Evolutionary conservation across 1,140 invertebrate genomes (phyloP).

Genomic region (Hylyphantes graminicola): DNA sequence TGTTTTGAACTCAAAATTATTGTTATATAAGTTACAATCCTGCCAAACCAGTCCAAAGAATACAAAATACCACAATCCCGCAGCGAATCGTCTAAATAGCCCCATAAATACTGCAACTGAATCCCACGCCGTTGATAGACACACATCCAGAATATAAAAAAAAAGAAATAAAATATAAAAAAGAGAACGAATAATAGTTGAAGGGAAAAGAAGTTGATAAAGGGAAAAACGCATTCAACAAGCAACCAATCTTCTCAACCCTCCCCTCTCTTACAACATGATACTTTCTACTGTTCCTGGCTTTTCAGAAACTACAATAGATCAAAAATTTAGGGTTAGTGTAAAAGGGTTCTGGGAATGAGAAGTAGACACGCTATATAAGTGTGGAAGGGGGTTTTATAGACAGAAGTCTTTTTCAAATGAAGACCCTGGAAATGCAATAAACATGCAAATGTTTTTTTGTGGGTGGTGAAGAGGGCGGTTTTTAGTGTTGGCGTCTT

Average conservation of each 20-base stretch:
- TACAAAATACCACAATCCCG: not conserved
- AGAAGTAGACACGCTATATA: not conserved
- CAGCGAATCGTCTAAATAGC: conserved; percentile 45
- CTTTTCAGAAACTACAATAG: conserved; percentile 49
- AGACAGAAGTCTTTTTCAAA: conserved; percentile 55
- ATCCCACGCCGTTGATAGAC: conserved; percentile 22
- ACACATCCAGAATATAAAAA: not conserved
- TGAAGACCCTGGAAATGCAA: conserved; percentile 49
- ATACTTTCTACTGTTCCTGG: conserved; percentile 15
- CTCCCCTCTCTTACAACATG: conserved; percentile 18
- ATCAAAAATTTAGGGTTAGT: conserved; percentile 43
- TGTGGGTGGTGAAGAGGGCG: not conserved
- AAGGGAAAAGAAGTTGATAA: conserved; percentile 33
- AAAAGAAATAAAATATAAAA: conserved; percentile 15
- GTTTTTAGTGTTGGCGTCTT: not conserved
- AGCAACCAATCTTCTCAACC: conserved; percentile 41
- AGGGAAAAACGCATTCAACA: conserved; percentile 38
- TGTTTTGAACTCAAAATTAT: no score
- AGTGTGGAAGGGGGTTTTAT: conserved; percentile 1
- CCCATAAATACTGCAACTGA: conserved; percentile 29
- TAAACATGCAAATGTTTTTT: conserved; percentile 58
- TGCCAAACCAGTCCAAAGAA: no score
- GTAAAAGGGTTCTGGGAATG: not conserved
- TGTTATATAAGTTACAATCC: no score
- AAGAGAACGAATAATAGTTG: conserved; percentile 35